Evolutionary conservation across 2,888 invertebrate genomes (phyloP).

Genomic region (Yponomeuta sedellus): DNA sequence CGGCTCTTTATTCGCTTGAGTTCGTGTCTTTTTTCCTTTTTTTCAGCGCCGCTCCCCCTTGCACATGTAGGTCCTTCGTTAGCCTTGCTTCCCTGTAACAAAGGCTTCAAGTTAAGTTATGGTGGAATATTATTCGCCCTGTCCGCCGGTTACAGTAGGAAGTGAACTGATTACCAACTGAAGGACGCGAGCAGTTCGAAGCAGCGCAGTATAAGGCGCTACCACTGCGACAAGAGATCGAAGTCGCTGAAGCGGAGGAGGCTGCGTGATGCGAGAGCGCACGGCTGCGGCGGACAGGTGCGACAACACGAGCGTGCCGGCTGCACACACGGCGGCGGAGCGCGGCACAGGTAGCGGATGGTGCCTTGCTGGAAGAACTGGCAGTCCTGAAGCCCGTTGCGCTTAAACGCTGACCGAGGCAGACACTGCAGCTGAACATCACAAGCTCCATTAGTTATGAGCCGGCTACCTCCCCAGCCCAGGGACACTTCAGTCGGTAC

Average conservation of each 20-base stretch:
- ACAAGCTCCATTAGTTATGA: slow-evolving; percentile 3
- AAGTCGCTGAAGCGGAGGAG: slow-evolving; percentile 68
- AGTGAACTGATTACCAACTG: slow-evolving; percentile 42
- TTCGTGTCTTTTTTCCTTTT: slow-evolving; percentile 65
- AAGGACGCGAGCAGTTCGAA: slow-evolving; percentile 32
- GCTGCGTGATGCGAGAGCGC: neutral
- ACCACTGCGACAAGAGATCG: slow-evolving; percentile 67
- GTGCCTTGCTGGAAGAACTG: slow-evolving; percentile 72
- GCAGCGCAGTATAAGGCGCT: slow-evolving; percentile 35
- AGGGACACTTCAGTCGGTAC: neutral
- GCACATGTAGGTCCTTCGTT: slow-evolving; percentile 37
- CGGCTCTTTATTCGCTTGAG: slow-evolving; percentile 67
- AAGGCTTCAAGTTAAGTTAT: slow-evolving; percentile 6
- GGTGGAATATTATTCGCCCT: slow-evolving; percentile 24
- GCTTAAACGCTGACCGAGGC: slow-evolving; percentile 71
- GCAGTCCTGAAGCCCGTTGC: slow-evolving; percentile 70
- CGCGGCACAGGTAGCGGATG: slow-evolving; percentile 66
- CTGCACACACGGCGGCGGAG: slow-evolving; percentile 53
- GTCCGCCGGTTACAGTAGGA: slow-evolving; percentile 50
- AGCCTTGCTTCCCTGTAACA: slow-evolving; percentile 47
- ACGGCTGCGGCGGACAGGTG: slow-evolving; percentile 2
- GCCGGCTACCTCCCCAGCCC: neutral
- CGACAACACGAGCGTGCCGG: slow-evolving; percentile 37
- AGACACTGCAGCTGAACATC: slow-evolving; percentile 63
- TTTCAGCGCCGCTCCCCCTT: slow-evolving; percentile 53